Conservation (phyloP, 1,140 invertebrate species). For the Notospermus geniculatus region DNA sequence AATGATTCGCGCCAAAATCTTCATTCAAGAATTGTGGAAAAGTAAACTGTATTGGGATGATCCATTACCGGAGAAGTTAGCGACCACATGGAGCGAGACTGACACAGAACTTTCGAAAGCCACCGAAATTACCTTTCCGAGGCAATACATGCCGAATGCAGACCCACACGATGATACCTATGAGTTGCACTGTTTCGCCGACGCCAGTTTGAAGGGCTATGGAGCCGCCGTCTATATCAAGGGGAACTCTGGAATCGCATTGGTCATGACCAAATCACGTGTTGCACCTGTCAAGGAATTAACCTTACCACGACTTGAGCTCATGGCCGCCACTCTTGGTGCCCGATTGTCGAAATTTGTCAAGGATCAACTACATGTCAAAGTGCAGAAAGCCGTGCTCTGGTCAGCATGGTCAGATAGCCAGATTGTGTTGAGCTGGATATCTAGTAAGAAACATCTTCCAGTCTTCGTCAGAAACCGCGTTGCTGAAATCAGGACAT, state of each 20-base stretch:
- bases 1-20: constrained; percentile 48
- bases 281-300: not conserved
- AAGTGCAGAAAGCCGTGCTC: not conserved
- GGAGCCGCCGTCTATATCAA: not conserved
- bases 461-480: not conserved
- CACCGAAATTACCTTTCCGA: not conserved
- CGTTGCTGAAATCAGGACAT: not conserved
- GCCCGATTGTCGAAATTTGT: constrained; percentile 3
- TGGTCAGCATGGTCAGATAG: constrained; percentile 15
- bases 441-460: constrained; percentile 6
- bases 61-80: constrained; percentile 12
- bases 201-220: constrained; percentile 9
- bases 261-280: constrained; percentile 11
- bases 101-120: not conserved
- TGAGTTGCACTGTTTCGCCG: constrained; percentile 8
- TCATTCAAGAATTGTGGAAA: constrained; percentile 55
- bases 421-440: constrained; percentile 10
- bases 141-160: not conserved
- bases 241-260: not conserved
- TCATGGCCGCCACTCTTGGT: constrained; percentile 7
- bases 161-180: not conserved
- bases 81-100: constrained; percentile 21
- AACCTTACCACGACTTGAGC: constrained; percentile 6
- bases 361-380: not conserved
- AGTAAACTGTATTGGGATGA: constrained; percentile 54